Conservation (phyloP, 2,797 vertebrate species). For the Girardinus metallicus region DNA sequence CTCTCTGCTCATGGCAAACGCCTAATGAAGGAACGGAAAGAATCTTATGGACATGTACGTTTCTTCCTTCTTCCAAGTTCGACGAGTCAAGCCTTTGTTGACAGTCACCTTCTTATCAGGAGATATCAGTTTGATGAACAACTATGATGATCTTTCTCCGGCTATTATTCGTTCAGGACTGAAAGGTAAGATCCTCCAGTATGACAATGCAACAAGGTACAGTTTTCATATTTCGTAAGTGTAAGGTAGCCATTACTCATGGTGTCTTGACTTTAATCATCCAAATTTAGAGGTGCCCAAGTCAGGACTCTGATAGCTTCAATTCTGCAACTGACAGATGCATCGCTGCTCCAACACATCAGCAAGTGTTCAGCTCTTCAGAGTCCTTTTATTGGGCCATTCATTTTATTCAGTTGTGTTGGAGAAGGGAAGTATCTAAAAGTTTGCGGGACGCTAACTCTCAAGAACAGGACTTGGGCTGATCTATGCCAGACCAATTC, state of each 20-base stretch:
- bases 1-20: neutral
- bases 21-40: neutral
- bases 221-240: neutral
- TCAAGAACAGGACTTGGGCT: neutral
- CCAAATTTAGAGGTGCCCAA: neutral
- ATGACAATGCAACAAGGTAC: neutral
- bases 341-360: neutral
- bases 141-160: slow-evolving; percentile 97
- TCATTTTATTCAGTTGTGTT: neutral
- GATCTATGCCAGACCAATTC: neutral
- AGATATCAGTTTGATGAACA: slow-evolving; percentile 98
- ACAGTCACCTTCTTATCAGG: slow-evolving; percentile 98
- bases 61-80: slow-evolving; percentile 71
- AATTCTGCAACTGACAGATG: neutral
- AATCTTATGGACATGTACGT: slow-evolving; percentile 1
- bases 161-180: slow-evolving; percentile 93
- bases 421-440: neutral
- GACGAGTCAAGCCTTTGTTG: slow-evolving; percentile 92
- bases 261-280: neutral
- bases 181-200: slow-evolving; percentile 85
- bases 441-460: neutral
- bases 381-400: neutral
- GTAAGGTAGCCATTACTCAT: neutral
- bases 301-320: neutral
- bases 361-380: neutral